phyloP scores from a whole-genome alignment of 1,140 invertebrate species.

The Bemisia tabaci region DNA sequence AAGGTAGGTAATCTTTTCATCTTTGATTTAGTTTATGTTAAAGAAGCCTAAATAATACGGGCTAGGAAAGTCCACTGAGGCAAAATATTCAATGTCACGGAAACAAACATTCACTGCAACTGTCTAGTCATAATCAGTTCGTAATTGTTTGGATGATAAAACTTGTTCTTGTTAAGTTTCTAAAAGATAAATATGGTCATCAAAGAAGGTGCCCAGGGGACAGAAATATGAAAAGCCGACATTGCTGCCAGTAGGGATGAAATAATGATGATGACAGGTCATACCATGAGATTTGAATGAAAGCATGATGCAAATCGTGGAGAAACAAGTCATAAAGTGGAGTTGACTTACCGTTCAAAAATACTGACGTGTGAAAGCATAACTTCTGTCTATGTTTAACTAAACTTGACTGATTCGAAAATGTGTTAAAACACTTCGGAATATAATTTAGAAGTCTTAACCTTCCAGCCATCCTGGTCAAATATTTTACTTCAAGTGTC shows the following conservation, averaged over 20 bases:
- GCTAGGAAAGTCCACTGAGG: too few species aligned
- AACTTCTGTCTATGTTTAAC: constrained; percentile 5
- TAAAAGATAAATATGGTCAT: too few species aligned
- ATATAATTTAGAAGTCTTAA: background rate
- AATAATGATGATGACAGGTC: constrained; percentile 1
- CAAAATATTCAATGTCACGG: too few species aligned
- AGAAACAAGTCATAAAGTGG: background rate
- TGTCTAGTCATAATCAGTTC: too few species aligned
- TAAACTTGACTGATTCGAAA: background rate
- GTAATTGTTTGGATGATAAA: too few species aligned
- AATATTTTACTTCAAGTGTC: background rate
- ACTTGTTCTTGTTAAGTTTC: too few species aligned
- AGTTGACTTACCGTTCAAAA: constrained; percentile 15
- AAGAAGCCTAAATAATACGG: too few species aligned
- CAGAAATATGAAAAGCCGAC: background rate
- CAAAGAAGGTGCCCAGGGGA: too few species aligned
- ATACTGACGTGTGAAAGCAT: constrained; percentile 13
- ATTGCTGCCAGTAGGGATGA: background rate
- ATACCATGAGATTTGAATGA: constrained; percentile 1
- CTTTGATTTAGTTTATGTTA: too few species aligned
- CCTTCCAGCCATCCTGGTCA: background rate
- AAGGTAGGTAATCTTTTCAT: too few species aligned
- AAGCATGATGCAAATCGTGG: background rate
- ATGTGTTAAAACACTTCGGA: background rate
- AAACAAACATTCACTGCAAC: too few species aligned